A percentile compares a stretch with the other conserved stretches of the same genome.
Conservation (phyloP, 1,140 invertebrate genomes). For the Hypsibius dujardini region DNA sequence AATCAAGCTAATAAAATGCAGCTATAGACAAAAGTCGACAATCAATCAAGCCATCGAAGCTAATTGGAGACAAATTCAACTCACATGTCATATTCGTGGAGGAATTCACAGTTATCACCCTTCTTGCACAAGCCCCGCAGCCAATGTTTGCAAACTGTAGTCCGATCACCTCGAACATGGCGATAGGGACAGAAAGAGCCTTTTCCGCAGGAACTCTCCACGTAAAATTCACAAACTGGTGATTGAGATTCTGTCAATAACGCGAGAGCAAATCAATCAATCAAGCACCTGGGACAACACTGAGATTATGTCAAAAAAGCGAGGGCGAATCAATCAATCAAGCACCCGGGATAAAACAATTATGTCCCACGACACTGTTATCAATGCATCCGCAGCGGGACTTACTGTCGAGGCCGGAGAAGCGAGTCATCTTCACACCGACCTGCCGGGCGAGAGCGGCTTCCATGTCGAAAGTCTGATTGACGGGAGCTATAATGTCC, state of each 20-base stretch:
- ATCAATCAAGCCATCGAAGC: no score
- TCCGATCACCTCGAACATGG: constrained; percentile 86
- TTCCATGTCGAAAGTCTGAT: constrained; percentile 89
- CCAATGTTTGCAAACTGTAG: constrained; percentile 99
- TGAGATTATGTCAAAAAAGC: no score
- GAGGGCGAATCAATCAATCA: no score
- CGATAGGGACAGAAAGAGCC: constrained; percentile 81
- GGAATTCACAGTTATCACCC: constrained; percentile 97
- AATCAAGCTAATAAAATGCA: no score
- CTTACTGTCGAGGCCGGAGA: constrained; percentile 97
- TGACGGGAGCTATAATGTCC: constrained; percentile 69
- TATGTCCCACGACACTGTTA: no score
- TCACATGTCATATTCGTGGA: constrained; percentile 97
- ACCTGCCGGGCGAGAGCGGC: constrained; percentile 79
- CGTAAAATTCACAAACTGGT: constrained; percentile 85
- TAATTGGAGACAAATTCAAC: no score
- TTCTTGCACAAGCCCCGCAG: constrained; percentile 94
- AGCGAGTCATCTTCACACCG: constrained; percentile 77
- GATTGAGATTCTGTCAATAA: constrained; percentile 69
- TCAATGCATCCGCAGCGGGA: constrained; percentile 26
- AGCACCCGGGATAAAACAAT: no score
- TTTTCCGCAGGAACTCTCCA: constrained; percentile 56
- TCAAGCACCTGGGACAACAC: no score
- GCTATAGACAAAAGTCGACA: no score
- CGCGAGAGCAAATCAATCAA: constrained; percentile 22